Base-by-base conservation (phyloP, 2,797 vertebrate genomes). In the Melopsittacus undulatus region DNA sequence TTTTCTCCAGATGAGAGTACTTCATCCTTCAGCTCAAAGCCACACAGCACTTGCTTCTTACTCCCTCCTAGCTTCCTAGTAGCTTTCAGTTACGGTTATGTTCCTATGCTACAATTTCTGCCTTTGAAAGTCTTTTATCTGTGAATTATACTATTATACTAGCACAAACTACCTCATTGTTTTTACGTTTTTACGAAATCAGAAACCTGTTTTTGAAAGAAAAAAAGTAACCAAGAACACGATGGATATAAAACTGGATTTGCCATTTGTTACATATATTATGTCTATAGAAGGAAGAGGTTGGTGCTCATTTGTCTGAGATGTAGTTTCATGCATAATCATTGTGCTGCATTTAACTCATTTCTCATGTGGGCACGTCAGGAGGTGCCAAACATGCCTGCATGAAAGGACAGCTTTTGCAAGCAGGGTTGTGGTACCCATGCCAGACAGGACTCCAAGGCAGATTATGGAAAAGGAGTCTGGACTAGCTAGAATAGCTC, bases 291-390 rank as follows among this genome's bases (percentile, higher is more conserved):
- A 88, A 70, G 40, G 63, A 64, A 84, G 42, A 45, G 10, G 14
- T 0, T 9, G 1, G 18, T n/a, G 16, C 13, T 59, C 1, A 36
- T 45, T 2, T 56, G 36, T 32, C 61, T 1, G 4, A 79, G 45
- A 42, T 9, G 19, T 5, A 19, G 27, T 43, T 48, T 62, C n/a
- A 52, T 2, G 10, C 15, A n/a, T 5, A 43, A 59, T 22, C 21
- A 11, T 3, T 18, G 22, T 0, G 0, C 49, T n/a, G 9, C 18
- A 10, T 11, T 46, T 30, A 46, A 61, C 9, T 12, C n/a, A 32
- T 23, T 27, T 64, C 24, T 22, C 32, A 10, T 0, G 7, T 12
- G 0, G 32, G 15, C 32, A 51, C 22, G 18, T 51, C 76, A 56
- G 43, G 49, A 89, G 34, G 8, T n/a, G 48, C 36, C 0, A 2